Evolutionary conservation across 64 coral and sea anemone genomes (phyloP), one percentile per base, ranked within the genome.

Genomic region (Montipora capricornis): DNA sequence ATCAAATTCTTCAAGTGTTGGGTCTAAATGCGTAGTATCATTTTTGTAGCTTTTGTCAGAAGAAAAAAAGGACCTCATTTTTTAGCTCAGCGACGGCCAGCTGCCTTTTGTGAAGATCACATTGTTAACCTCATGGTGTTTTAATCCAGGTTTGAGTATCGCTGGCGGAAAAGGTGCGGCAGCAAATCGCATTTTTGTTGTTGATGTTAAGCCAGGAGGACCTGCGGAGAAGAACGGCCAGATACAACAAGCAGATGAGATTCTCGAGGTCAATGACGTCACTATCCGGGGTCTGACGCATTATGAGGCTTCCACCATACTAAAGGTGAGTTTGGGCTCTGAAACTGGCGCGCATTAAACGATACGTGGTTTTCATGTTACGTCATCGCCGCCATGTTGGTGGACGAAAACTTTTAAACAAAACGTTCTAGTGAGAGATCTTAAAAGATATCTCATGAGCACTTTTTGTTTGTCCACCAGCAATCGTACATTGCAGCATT

Each of bases 221-320:
- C 94, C 98, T 9, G 98, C 98, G 4, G 95, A 94, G 60, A 87
- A 80, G 45, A 93, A 99, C 76, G 98, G 98, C 6, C 80, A 93
- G 67, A 99, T 99, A 71, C 89, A 94, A 37, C 98, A 96, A 91
- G 95, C 88, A 22, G 98, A 99, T 60, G 98, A 99, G 53, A 99
- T 99, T 22, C 77, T 99, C 12, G 98, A 99, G 66, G 98, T 99
- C 15, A 99, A 99, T 83, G 84, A 96, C 74, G 78, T 95, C n/a
- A 61, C 89, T 15, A 95, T 96, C 66, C 85, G 98, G 46, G 98
- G 98, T 6, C 53, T 96, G 44, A 92, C 98, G 44, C 98, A 99
- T 75, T 96, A 99, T 79, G 91, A 99, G 58, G 98, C 98, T 0
- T 99, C 98, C 5, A 77, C 95, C 16, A 96, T 99, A 11, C 92